Evolutionary conservation across 2,888 invertebrate genomes (phyloP), one percentile per base, ranked within the genome.

Genomic region (Drosophila cognata): DNA sequence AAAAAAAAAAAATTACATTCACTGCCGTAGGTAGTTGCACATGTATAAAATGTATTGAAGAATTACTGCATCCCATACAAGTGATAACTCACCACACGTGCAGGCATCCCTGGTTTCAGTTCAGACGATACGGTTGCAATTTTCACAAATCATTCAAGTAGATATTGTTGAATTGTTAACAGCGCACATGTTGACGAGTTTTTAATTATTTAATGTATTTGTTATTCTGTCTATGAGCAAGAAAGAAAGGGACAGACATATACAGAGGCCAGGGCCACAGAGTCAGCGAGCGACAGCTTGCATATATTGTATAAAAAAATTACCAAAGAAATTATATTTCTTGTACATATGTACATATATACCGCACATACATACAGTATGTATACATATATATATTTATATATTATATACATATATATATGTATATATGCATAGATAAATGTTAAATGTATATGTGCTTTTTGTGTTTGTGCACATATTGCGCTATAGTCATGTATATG

Each of bases 101-200:
- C 5, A 11, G 6, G 41, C 60, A 80, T 10, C 78, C 78, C 78
- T 77, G 63, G 60, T 51, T 50, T 63, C 6, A 51, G 60, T 41
- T 48, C 31, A 28, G n/a, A 31, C 11, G 36, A 46, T 18, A 53
- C 18, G 50, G 43, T 55, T 56, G 61, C 74, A 74, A 77, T 79
- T 57, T 68, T 62, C 56, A 48, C 65, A 63, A 75, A 61, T 91
- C 91, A 92, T 91, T 92, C 87, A 92, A 92, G 92, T 92, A 90
- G 91, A 92, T 91, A 87, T 91, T 91, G 91, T 92, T 92, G 92
- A 92, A 92, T 90, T 90, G 91, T 91, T 92, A 91, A 88, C 88
- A 79, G 79, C 89, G 84, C 82, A 76, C 72, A 84, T 86, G 90
- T 91, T 89, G 90, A 84, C 79, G 81, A 89, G 90, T 91, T 89